These are phyloP conservation scores for Nyctibius grandis DNA, from an alignment of 2,797 vertebrate genomes.

Conservation along the genomic window DNA sequence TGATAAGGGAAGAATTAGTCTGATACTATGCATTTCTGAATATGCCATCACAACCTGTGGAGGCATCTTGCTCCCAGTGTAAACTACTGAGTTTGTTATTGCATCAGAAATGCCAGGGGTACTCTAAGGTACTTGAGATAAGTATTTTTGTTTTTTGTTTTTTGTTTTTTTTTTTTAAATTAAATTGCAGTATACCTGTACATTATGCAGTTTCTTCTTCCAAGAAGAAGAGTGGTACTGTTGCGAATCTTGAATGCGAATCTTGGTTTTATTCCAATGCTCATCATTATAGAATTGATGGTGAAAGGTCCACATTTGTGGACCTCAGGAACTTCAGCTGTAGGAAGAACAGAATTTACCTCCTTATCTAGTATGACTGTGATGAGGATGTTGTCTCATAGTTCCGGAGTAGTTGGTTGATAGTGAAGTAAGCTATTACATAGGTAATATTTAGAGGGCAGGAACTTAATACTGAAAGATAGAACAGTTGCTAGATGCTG, in stretches of 20 bases:
- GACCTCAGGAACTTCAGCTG: not conserved
- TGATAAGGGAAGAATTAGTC: not conserved
- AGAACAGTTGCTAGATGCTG: not conserved
- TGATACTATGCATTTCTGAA: not conserved
- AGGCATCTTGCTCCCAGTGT: not conserved
- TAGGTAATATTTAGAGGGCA: not conserved
- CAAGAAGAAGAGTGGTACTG: not conserved
- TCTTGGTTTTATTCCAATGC: not conserved
- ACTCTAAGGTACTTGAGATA: not conserved
- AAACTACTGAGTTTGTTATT: not conserved
- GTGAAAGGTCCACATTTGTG: not conserved
- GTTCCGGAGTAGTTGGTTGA: not conserved
- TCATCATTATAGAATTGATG: not conserved
- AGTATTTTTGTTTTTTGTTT: fast-evolving
- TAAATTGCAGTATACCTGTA: not conserved
- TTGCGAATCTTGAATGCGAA: not conserved
- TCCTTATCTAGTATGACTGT: not conserved
- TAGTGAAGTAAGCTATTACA: not conserved
- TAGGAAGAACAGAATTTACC: not conserved
- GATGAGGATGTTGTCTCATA: not conserved
- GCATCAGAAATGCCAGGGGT: not conserved
- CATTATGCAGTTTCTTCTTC: not conserved
- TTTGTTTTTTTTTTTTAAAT: not conserved
- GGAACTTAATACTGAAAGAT: not conserved
- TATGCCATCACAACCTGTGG: not conserved